Percentiles rank a stretch among this genome's conserved stretches.
phyloP scores from a whole-genome alignment of 2,113 vertebrate genomes.

The Gasterosteus aculeatus region DNA sequence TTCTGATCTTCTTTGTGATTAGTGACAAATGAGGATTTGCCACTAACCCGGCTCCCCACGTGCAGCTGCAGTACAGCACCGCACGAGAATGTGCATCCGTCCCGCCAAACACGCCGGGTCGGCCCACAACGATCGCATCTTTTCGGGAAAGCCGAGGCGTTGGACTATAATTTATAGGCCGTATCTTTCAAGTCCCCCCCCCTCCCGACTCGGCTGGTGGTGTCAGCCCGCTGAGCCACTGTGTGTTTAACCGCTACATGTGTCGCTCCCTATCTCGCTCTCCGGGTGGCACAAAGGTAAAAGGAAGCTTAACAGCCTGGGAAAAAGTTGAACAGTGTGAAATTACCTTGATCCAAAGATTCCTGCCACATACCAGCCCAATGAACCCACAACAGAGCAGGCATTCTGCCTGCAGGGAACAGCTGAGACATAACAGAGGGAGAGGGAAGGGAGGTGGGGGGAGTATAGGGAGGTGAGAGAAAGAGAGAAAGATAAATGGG shows the following conservation, averaged over 20 bases:
- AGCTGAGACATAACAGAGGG: slow-evolving; percentile 77
- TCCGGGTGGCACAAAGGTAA: slow-evolving; percentile 80
- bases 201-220: slow-evolving; percentile 59
- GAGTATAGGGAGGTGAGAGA: slow-evolving; percentile 52
- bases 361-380: slow-evolving; percentile 82
- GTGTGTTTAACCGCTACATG: slow-evolving; percentile 80
- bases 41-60: slow-evolving; percentile 38
- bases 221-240: slow-evolving; percentile 64
- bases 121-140: slow-evolving; percentile 73
- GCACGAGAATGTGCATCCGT: slow-evolving; percentile 62
- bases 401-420: slow-evolving; percentile 74
- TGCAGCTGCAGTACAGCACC: slow-evolving; percentile 64
- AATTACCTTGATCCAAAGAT: slow-evolving; percentile 86
- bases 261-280: slow-evolving; percentile 79
- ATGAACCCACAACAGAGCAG: slow-evolving; percentile 81
- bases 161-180: slow-evolving; percentile 76
- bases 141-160: slow-evolving; percentile 78
- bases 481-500: slow-evolving; percentile 61
- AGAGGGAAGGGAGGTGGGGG: slow-evolving; percentile 27
- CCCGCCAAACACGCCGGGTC: slow-evolving; percentile 61
- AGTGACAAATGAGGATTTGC: slow-evolving; percentile 33
- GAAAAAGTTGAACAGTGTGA: slow-evolving; percentile 84
- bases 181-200: slow-evolving; percentile 75
- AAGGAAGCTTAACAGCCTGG: slow-evolving; percentile 81
- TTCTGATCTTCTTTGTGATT: slow-evolving; percentile 44